Percentiles rank a stretch among this genome's conserved stretches.
These are phyloP conservation scores for Cabera pusaria DNA, from an alignment of 2,888 invertebrate species.

Conservation along the genomic window DNA sequence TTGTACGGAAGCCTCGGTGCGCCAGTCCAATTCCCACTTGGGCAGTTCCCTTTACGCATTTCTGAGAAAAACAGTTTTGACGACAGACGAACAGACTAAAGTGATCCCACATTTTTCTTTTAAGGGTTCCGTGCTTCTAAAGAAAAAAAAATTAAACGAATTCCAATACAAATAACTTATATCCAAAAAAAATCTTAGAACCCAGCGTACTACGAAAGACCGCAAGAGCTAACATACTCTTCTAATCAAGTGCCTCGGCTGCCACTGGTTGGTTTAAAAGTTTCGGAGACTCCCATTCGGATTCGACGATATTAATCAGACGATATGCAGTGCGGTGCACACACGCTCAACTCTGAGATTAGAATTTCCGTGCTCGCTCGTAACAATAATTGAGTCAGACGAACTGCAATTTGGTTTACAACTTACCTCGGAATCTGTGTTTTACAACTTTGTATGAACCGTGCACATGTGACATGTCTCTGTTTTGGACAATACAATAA, in stretches of 20 bases:
- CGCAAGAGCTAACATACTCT: background rate
- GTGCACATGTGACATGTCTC: constrained; percentile 8
- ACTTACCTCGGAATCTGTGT: constrained; percentile 25
- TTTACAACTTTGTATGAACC: constrained; percentile 17
- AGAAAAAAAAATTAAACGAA: no score
- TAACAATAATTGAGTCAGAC: constrained; percentile 70
- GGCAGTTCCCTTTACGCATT: no score
- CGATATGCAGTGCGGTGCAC: constrained; percentile 65
- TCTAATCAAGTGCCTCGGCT: constrained; percentile 18
- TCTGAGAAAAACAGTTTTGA: no score
- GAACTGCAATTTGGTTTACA: constrained; percentile 48
- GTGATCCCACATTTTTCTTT: no score
- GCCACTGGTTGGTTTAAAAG: constrained; percentile 51
- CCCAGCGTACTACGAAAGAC: background rate
- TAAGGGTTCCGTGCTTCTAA: no score
- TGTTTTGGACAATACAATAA: no score
- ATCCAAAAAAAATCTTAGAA: no score
- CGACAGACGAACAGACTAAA: no score
- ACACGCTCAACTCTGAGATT: constrained; percentile 66
- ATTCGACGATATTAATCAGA: constrained; percentile 68
- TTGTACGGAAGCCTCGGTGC: no score
- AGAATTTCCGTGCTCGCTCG: constrained; percentile 59
- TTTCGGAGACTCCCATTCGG: constrained; percentile 49
- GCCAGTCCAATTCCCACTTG: no score
- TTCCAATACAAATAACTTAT: no score